A percentile compares a stretch with the other conserved stretches of the same genome.
Conservation (phyloP, 2,888 invertebrate species). For the Trachelus troglodyta region DNA sequence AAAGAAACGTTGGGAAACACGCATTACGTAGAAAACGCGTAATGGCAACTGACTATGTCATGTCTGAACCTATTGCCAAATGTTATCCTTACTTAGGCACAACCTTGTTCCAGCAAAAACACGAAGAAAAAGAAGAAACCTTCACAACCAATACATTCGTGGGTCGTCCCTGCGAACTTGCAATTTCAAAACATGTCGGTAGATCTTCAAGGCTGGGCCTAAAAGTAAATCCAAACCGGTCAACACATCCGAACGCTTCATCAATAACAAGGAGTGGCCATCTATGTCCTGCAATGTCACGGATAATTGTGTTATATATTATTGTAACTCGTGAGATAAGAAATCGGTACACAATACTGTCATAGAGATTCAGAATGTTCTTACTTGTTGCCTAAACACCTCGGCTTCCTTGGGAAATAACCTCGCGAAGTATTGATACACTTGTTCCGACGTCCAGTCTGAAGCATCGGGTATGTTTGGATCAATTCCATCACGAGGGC, state of each 20-base stretch:
- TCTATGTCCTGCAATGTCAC: constrained; percentile 82
- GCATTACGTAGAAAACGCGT: background rate
- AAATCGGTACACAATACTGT: constrained; percentile 16
- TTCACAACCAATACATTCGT: constrained; percentile 78
- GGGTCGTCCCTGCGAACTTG: constrained; percentile 83
- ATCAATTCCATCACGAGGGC: constrained; percentile 68
- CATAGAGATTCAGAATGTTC: constrained; percentile 16
- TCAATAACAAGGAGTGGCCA: constrained; percentile 85
- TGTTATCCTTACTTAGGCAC: background rate
- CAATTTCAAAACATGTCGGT: constrained; percentile 82
- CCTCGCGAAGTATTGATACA: constrained; percentile 81
- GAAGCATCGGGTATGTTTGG: constrained; percentile 81
- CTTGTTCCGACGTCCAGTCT: constrained; percentile 86
- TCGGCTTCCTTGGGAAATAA: constrained; percentile 85
- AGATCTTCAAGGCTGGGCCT: constrained; percentile 89
- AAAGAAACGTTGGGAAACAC: background rate
- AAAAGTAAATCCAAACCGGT: constrained; percentile 84
- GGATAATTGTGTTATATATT: background rate
- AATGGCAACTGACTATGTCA: background rate
- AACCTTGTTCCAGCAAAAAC: background rate
- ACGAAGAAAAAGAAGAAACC: background rate
- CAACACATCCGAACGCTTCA: constrained; percentile 87
- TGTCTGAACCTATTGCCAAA: background rate
- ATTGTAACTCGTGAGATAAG: background rate
- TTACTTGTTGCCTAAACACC: constrained; percentile 84